Conservation (phyloP, 2,113 vertebrate genomes). For the Oreocharis arfaki region DNA sequence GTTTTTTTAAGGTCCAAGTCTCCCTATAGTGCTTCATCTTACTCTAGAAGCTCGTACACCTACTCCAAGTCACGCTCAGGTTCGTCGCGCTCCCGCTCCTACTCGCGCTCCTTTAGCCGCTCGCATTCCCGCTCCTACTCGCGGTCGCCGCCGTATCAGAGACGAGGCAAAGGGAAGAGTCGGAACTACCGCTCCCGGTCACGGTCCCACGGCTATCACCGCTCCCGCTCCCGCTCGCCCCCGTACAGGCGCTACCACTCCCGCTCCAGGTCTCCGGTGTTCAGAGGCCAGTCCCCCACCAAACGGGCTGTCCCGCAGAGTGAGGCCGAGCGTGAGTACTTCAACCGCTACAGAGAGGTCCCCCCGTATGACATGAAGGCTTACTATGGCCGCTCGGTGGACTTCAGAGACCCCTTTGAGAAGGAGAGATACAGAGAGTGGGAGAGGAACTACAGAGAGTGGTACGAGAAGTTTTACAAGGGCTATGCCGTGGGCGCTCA, state of each 20-base stretch:
- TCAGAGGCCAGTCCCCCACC: conserved; percentile 82
- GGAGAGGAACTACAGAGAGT: conserved; percentile 90
- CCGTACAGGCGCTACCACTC: conserved; percentile 81
- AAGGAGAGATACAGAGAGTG: conserved; percentile 86
- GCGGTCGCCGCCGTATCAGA: conserved; percentile 78
- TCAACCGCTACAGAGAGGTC: conserved; percentile 81
- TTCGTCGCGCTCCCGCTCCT: conserved; percentile 83
- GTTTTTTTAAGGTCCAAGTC: conserved; percentile 88
- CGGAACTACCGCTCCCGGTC: conserved; percentile 83
- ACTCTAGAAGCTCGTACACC: conserved; percentile 86
- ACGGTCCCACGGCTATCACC: conserved; percentile 84
- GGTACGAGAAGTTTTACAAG: conserved; percentile 92
- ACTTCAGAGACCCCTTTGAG: conserved; percentile 85
- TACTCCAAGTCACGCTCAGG: conserved; percentile 88
- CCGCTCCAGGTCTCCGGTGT: conserved; percentile 82
- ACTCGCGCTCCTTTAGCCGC: conserved; percentile 87
- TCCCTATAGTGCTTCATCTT: conserved; percentile 84
- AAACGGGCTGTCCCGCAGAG: conserved; percentile 80
- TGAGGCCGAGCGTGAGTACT: conserved; percentile 77
- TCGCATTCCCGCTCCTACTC: conserved; percentile 89
- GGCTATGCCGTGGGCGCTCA: conserved; percentile 79
- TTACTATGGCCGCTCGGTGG: conserved; percentile 73
- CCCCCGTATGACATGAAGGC: conserved; percentile 85
- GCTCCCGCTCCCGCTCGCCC: conserved; percentile 87
- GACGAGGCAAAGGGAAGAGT: conserved; percentile 79